Conservation (phyloP, 2,888 invertebrate genomes). For the Drosophila pegasa region DNA sequence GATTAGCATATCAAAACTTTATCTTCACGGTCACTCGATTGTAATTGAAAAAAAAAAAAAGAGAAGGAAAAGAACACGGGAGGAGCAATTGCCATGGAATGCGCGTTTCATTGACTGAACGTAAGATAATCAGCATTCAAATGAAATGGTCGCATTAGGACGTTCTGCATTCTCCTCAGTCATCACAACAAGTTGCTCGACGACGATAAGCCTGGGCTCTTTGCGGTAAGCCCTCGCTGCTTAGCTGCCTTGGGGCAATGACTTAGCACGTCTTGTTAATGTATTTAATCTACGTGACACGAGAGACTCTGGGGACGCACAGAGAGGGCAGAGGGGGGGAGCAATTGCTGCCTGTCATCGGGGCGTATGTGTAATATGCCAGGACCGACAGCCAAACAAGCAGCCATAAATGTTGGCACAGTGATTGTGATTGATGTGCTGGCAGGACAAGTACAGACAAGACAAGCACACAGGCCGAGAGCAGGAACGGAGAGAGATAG, state of each 20-base stretch:
- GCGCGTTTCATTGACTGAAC: constrained; percentile 11
- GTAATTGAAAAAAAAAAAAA: constrained; percentile 9
- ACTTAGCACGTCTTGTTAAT: constrained; percentile 51
- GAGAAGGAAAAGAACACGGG: neutral
- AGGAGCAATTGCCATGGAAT: neutral
- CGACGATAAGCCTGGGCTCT: constrained; percentile 14
- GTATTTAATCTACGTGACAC: constrained; percentile 56
- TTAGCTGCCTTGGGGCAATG: constrained; percentile 34
- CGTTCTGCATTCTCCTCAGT: constrained; percentile 14
- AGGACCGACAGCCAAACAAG: constrained; percentile 48
- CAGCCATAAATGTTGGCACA: constrained; percentile 49
- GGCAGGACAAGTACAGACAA: constrained; percentile 14
- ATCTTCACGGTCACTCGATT: neutral
- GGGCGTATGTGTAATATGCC: constrained; percentile 56
- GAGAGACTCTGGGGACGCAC: constrained; percentile 10
- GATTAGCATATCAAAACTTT: constrained; percentile 5
- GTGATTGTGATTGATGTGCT: constrained; percentile 57
- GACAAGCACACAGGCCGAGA: neutral
- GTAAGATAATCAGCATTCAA: constrained; percentile 15
- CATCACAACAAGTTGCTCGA: constrained; percentile 36
- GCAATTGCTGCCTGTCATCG: constrained; percentile 24
- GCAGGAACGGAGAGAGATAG: neutral
- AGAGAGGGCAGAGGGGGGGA: neutral
- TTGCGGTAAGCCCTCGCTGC: constrained; percentile 12
- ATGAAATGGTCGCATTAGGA: constrained; percentile 11